Base-by-base conservation (phyloP, 2,888 invertebrate genomes). In the Eurytoma californica region DNA sequence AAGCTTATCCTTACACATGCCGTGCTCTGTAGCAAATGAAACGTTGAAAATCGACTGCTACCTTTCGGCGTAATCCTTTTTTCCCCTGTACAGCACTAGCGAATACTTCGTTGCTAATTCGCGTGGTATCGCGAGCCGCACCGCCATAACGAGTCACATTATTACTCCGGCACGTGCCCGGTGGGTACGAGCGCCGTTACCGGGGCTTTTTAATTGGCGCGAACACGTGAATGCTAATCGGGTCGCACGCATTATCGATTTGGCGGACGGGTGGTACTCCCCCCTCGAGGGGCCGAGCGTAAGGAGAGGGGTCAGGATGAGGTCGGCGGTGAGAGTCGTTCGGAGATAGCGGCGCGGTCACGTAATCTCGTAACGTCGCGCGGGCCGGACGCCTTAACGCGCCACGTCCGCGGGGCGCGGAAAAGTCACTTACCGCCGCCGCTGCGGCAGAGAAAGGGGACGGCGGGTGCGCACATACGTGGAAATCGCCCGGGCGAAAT, bases 341-440 rank as follows among this genome's bases (percentile, higher is more conserved):
- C 3, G 18, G 63, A 63, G 39, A 63, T 39, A 63, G 18, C 63
- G 63, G 18, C 63, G 63, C 13, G 39, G 63, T 63, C 47, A 63
- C 63, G 63, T 63, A 63, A 63, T 39, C 18, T 63, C 39, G 63
- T 63, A 63, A 63, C 39, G 63, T 39, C 63, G 18, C 63, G 16
- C 28, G 30, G 5, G 18, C 12, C 9, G 16, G 30, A 39, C n/a
- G 53, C 14, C 53, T 53, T 53, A 53, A 53, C 53, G 53, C 53
- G n/a, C 53, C 30, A 39, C 39, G 47, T 7, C 18, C 9, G 63
- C 28, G n/a, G 18, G 9, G 39, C 63, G 39, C 63, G 63, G 47
- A 63, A 63, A 39, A 63, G 63, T 63, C 63, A 63, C 39, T 63
- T 61, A 61, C 61, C 61, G 61, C 61, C n/a, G 30, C 60, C 16